Conservation (phyloP, 30 jellyfish, hydroid and myxozoan species). For the Aurelia coerulea region DNA sequence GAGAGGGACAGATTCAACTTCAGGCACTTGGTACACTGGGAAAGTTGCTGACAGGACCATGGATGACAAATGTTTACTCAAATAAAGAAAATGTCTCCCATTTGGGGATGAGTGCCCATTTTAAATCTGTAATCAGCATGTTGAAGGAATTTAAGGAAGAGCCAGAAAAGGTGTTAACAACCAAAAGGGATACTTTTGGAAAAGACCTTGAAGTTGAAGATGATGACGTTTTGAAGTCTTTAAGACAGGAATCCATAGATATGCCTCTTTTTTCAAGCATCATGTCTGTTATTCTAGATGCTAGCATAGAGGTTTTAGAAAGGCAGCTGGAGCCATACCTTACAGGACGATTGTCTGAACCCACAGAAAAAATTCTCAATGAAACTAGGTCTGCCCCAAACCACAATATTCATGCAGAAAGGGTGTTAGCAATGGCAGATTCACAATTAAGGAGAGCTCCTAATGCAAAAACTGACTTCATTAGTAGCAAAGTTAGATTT, state of each 20-base stretch:
- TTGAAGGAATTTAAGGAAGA: not conserved
- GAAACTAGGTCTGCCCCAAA: constrained; percentile 20
- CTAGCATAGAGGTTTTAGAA: constrained; percentile 17
- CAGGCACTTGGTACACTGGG: constrained; percentile 27
- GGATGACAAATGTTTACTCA: constrained; percentile 13
- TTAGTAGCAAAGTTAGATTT: constrained; percentile 18
- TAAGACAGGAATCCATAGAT: constrained; percentile 18
- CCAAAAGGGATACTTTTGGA: constrained; percentile 11
- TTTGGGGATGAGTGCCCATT: constrained; percentile 16
- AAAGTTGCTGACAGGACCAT: constrained; percentile 23
- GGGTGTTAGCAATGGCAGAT: constrained; percentile 32
- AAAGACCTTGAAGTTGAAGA: not conserved
- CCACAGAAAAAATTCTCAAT: constrained; percentile 14
- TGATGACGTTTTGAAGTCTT: not conserved
- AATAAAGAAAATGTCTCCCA: not conserved
- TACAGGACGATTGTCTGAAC: constrained; percentile 25
- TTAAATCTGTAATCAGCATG: not conserved
- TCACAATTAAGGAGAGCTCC: constrained; percentile 38
- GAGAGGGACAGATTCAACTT: constrained; percentile 1
- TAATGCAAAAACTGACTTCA: constrained; percentile 24
- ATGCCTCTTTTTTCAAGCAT: not conserved
- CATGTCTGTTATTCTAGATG: constrained; percentile 9
- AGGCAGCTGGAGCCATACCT: not conserved
- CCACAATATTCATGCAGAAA: constrained; percentile 28
- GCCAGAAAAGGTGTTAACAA: not conserved